phyloP scores from a whole-genome alignment of 2,113 vertebrate genomes.

The Sinosuthora webbiana region DNA sequence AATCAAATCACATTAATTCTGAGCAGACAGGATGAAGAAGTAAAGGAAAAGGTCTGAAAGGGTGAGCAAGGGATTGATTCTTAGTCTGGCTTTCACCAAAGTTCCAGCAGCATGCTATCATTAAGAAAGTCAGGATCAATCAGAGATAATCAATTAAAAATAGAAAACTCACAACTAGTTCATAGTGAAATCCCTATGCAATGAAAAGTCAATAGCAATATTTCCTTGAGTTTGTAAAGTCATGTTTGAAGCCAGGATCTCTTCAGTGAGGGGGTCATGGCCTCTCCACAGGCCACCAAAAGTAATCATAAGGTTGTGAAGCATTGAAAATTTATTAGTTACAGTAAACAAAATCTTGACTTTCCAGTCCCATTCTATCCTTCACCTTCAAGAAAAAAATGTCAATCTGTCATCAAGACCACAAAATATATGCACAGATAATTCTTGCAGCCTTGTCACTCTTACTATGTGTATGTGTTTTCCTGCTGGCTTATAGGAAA shows the following conservation, averaged over 20 bases:
- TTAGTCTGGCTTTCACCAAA: not conserved
- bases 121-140: not conserved
- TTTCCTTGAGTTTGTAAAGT: not conserved
- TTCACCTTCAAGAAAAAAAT: not conserved
- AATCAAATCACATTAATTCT: not conserved
- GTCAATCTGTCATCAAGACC: not conserved
- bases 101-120: not conserved
- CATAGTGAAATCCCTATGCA: not conserved
- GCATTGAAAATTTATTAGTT: not conserved
- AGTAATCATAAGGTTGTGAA: not conserved
- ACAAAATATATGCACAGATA: not conserved
- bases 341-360: not conserved
- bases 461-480: not conserved
- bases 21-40: not conserved
- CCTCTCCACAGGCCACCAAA: not conserved
- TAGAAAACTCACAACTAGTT: not conserved
- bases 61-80: not conserved
- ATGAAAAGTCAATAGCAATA: not conserved
- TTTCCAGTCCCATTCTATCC: not conserved
- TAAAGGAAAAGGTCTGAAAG: not conserved
- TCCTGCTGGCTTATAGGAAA: not conserved
- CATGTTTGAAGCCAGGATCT: not conserved
- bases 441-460: not conserved
- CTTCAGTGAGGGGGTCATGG: not conserved
- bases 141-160: not conserved